Evolutionary conservation across 2,113 vertebrate species (phyloP), one percentile per base, ranked within the genome.

Genomic region (Phainopepla nitens): DNA sequence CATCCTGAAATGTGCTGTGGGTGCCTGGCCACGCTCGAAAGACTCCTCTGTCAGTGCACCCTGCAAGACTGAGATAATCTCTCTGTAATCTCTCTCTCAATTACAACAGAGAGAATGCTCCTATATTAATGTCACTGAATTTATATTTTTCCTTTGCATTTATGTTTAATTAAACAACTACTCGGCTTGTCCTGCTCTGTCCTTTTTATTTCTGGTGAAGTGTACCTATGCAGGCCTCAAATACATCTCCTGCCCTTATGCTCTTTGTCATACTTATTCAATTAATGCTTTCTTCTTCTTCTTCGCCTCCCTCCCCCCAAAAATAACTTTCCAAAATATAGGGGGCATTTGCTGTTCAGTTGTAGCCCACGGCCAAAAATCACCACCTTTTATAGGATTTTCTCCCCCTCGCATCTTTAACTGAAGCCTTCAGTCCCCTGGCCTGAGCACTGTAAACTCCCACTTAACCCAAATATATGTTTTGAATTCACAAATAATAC

Each of bases 191-290:
- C 80, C 92, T 60, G 68, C 72, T 87, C 92, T 90, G 68, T 83
- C 15, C 72, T 89, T 96, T 95, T 95, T 77, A 39, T 92, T 96
- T 85, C 87, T 91, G 62, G 73, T 22, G 35, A 83, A 39, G 83
- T 82, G 90, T 89, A 95, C 45, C 95, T 94, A 80, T 64, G 93
- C 96, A 98, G 97, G 97, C 97, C 97, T 97, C 97, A 95, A 82
- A 94, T 82, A 53, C 73, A 91, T 35, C 83, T 94, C 94, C 95
- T 96, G 87, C 47, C 70, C 49, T 90, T 60, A 4, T 90, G 64
- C 36, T 62, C 24, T 82, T 97, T 1, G 20, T 47, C 91, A 94
- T 68, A 49, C 13, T 90, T 90, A 56, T 58, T 90, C 58, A 66
- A 58, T 95, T 86, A 92, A 89, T 64, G 49, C 42, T 97, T 93